A percentile compares a stretch with the other conserved stretches of the same genome.
Evolutionary conservation across 1,140 invertebrate species (phyloP).

Genomic region (Dendrolimus punctatus): DNA sequence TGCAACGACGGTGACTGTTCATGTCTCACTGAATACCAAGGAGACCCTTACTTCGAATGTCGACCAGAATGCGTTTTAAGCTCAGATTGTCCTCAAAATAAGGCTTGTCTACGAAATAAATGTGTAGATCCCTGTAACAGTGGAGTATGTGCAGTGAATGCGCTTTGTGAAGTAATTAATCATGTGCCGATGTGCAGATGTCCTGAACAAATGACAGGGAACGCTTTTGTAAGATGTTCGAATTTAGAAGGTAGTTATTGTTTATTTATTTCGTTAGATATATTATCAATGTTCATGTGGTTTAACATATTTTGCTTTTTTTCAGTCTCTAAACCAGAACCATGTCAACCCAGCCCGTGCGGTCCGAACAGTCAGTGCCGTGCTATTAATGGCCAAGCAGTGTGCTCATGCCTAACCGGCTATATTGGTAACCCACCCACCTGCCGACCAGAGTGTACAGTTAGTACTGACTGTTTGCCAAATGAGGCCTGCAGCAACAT

Average conservation of each 20-base stretch:
- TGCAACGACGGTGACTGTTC: slow-evolving; percentile 80
- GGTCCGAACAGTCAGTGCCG: slow-evolving; percentile 79
- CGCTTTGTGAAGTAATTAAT: slow-evolving; percentile 79
- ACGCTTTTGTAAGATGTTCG: slow-evolving; percentile 81
- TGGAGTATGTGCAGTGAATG: slow-evolving; percentile 78
- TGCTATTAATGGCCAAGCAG: slow-evolving; percentile 77
- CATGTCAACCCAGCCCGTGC: slow-evolving; percentile 76
- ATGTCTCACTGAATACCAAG: slow-evolving; percentile 74
- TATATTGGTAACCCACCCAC: slow-evolving; percentile 86
- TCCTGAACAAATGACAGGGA: slow-evolving; percentile 76
- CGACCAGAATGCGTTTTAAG: slow-evolving; percentile 76
- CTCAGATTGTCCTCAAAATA: slow-evolving; percentile 74
- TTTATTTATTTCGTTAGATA: background rate
- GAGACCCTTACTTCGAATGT: slow-evolving; percentile 75
- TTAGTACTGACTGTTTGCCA: slow-evolving; percentile 79
- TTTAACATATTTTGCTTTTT: slow-evolving; percentile 25
- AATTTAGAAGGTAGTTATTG: slow-evolving; percentile 68
- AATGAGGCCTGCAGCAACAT: slow-evolving; percentile 80
- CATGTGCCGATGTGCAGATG: slow-evolving; percentile 81
- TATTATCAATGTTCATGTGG: background rate
- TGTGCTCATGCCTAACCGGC: slow-evolving; percentile 81
- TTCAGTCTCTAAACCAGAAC: slow-evolving; percentile 51
- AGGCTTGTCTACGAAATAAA: slow-evolving; percentile 75
- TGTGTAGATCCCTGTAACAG: slow-evolving; percentile 75
- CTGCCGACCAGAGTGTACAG: slow-evolving; percentile 79